Conservation (phyloP, 2,113 vertebrate genomes). For the Hystrix cristata region DNA sequence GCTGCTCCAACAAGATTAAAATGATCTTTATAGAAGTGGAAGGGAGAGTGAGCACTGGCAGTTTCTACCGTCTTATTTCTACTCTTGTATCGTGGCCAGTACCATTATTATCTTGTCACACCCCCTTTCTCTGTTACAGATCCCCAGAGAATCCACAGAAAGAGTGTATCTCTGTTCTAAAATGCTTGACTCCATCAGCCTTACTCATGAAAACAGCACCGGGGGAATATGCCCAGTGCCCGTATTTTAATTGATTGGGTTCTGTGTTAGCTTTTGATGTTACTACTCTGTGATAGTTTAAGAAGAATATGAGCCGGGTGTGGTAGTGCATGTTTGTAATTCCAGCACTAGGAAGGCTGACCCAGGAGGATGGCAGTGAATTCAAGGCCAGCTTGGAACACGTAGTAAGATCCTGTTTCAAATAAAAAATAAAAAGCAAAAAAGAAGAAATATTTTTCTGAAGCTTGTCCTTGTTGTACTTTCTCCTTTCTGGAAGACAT, state of each 20-base stretch:
- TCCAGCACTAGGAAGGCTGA: background rate
- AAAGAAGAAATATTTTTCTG: background rate
- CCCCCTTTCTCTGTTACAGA: fast-evolving
- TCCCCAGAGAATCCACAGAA: background rate
- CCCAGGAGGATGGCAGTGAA: background rate
- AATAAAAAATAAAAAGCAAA: background rate
- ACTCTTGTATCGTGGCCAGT: background rate
- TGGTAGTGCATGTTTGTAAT: background rate
- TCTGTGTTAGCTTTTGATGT: background rate
- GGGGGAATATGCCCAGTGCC: background rate
- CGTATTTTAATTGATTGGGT: fast-evolving
- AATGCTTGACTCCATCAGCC: slow-evolving; percentile 19
- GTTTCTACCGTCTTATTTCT: background rate
- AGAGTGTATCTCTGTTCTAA: background rate
- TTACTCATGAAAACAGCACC: slow-evolving; percentile 48
- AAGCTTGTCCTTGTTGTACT: background rate
- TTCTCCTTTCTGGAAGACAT: background rate
- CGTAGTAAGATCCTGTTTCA: background rate
- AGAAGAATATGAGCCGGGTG: background rate
- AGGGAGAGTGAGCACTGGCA: background rate
- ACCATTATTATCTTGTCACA: background rate
- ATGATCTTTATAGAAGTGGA: background rate
- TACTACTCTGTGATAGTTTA: background rate
- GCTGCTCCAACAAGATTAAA: background rate
- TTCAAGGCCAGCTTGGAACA: background rate